These are phyloP conservation scores for Hanleya hanleyi DNA, from an alignment of 2,888 invertebrate genomes.

Conservation along the genomic window DNA sequence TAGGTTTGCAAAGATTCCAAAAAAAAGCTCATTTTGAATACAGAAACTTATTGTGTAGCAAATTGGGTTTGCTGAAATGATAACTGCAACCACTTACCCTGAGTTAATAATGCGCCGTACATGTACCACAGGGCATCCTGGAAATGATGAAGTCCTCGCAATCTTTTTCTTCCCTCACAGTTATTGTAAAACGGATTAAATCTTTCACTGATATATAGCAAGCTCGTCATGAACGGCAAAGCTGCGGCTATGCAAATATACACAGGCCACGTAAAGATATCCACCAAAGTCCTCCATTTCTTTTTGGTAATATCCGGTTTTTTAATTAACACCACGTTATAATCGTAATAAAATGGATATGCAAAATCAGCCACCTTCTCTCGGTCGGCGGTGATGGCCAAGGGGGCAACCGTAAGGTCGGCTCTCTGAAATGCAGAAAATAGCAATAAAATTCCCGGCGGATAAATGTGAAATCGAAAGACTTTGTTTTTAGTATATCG, in stretches of 20 bases:
- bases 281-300: slow-evolving; percentile 8
- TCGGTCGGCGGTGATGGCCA: neutral
- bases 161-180: slow-evolving; percentile 9
- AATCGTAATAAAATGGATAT: slow-evolving; percentile 7
- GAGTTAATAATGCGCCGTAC: slow-evolving; percentile 91
- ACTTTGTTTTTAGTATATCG: too few relatives aligned
- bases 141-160: slow-evolving; percentile 20
- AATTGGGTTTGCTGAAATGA: neutral
- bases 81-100: slow-evolving; percentile 78
- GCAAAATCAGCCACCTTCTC: slow-evolving; percentile 2
- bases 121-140: slow-evolving; percentile 82
- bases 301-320: neutral
- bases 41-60: too few relatives aligned
- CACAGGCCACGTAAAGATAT: slow-evolving; percentile 33
- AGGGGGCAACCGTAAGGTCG: neutral
- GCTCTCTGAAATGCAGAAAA: slow-evolving; percentile 4
- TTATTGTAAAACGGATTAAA: slow-evolving; percentile 45
- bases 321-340: neutral
- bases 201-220: slow-evolving; percentile 49
- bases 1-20: too few relatives aligned
- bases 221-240: slow-evolving; percentile 38
- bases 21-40: too few relatives aligned
- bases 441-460: too few relatives aligned
- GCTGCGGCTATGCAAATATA: slow-evolving; percentile 44
- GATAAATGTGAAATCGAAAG: too few relatives aligned